Conservation (phyloP, 2,113 vertebrate species). For the Podiceps cristatus region DNA sequence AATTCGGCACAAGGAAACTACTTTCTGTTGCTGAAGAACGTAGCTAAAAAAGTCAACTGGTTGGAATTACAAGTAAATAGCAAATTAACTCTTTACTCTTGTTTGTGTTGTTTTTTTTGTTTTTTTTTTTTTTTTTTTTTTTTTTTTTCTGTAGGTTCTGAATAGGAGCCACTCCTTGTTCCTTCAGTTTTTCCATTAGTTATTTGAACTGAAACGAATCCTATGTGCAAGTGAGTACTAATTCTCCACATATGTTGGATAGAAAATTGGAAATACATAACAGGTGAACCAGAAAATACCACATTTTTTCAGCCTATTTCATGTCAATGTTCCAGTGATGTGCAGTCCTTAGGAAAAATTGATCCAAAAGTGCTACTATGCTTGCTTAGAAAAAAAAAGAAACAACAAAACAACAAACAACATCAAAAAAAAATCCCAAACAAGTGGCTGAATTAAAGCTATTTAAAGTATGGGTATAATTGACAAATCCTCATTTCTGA, state of each 20-base stretch:
- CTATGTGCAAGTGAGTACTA: neutral
- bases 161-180: neutral
- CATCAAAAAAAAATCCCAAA: no score
- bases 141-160: neutral
- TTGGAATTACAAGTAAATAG: neutral
- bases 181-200: neutral
- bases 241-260: neutral
- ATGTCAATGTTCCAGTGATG: neutral
- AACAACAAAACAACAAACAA: no score
- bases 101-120: no score
- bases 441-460: neutral
- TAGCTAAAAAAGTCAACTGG: neutral
- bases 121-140: no score
- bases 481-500: neutral
- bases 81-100: neutral
- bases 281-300: slow-evolving; percentile 31
- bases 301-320: slow-evolving; percentile 14
- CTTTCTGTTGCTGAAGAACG: neutral
- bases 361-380: neutral
- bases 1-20: neutral
- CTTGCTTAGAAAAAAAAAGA: neutral
- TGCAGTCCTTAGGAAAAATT: neutral
- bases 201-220: neutral
- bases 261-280: neutral
- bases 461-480: neutral